Conservation (phyloP, 2,113 vertebrate species). For the Onychostruthus taczanowskii region DNA sequence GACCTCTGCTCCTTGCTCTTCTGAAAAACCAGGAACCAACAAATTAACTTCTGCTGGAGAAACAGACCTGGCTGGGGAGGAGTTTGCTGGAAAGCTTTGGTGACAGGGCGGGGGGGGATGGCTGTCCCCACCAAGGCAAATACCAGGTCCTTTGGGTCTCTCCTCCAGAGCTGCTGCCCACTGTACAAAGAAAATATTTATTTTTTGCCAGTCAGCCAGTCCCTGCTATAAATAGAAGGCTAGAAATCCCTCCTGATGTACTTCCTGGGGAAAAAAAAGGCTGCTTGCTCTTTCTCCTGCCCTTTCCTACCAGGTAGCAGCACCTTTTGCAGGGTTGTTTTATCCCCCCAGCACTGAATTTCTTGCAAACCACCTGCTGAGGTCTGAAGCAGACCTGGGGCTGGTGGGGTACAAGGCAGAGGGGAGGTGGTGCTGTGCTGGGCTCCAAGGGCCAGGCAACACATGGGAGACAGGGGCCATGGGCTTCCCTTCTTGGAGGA, state of each 20-base stretch:
- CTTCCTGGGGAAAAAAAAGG: neutral
- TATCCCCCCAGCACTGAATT: neutral
- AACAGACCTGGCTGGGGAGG: neutral
- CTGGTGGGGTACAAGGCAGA: neutral
- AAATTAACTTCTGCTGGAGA: neutral
- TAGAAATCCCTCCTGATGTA: neutral
- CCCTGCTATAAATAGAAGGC: constrained; percentile 9
- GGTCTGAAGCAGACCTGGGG: neutral
- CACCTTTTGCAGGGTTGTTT: neutral
- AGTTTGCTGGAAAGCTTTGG: neutral
- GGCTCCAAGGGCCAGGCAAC: rapidly evolving
- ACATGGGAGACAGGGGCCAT: rapidly evolving
- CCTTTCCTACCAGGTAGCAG: neutral
- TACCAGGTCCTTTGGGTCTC: neutral
- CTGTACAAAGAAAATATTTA: neutral
- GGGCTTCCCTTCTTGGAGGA: neutral
- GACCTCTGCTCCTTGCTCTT: neutral
- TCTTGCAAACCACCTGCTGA: neutral
- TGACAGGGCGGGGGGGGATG: neutral
- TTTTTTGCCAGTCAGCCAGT: neutral
- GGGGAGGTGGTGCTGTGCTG: neutral
- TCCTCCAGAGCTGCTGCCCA: neutral
- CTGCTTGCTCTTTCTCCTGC: neutral
- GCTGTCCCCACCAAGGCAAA: neutral
- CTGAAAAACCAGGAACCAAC: neutral